These are phyloP conservation scores for Solenopsis invicta DNA, from an alignment of 1,140 invertebrate genomes.

Conservation along the genomic window DNA sequence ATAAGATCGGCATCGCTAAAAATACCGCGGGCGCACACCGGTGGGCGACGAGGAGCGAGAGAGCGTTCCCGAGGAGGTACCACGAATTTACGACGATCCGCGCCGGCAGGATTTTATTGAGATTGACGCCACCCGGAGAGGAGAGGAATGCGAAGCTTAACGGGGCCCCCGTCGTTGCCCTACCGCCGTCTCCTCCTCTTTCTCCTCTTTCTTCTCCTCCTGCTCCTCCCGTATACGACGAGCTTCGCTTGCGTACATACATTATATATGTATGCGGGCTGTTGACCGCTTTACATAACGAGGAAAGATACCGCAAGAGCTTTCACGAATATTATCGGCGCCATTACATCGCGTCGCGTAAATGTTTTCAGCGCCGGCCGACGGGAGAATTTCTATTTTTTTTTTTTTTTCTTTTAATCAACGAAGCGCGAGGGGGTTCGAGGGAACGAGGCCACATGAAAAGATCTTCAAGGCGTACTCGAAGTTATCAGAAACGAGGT, in stretches of 20 bases:
- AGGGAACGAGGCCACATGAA: background rate
- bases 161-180: slow-evolving; percentile 48
- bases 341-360: slow-evolving; percentile 30
- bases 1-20: slow-evolving; percentile 73
- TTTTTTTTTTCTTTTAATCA: slow-evolving; percentile 11
- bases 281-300: slow-evolving; percentile 58
- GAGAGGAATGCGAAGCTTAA: slow-evolving; percentile 68
- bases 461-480: background rate
- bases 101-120: slow-evolving; percentile 69
- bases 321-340: slow-evolving; percentile 56
- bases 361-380: background rate
- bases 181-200: slow-evolving; percentile 1
- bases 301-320: slow-evolving; percentile 39
- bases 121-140: slow-evolving; percentile 48
- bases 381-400: background rate
- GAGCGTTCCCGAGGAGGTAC: slow-evolving; percentile 21
- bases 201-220: background rate
- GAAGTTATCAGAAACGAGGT: slow-evolving; percentile 47
- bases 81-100: slow-evolving; percentile 61
- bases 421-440: background rate
- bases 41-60: background rate
- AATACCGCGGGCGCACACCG: slow-evolving; percentile 53
- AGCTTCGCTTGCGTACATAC: slow-evolving; percentile 42
- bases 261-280: slow-evolving; percentile 31
- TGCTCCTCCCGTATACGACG: background rate